Conservation (phyloP, 2,888 invertebrate species). For the Ennomos erosarius region DNA sequence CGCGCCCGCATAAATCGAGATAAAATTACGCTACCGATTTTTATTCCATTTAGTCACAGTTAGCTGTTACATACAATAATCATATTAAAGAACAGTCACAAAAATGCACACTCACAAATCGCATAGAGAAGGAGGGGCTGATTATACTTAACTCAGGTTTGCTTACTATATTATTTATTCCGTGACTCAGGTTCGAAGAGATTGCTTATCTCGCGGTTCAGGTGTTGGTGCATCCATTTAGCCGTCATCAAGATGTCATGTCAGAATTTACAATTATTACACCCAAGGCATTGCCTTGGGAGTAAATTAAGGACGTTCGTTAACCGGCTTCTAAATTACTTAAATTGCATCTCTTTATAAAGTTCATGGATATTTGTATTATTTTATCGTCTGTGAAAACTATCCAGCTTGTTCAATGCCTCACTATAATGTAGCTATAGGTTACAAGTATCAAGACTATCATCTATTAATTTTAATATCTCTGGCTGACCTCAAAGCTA, state of each 20-base stretch:
- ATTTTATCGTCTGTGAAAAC: too few relatives aligned
- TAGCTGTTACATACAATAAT: too few relatives aligned
- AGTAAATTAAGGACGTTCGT: slow-evolving; percentile 8
- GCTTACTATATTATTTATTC: slow-evolving; percentile 7
- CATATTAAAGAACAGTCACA: too few relatives aligned
- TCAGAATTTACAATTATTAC: too few relatives aligned
- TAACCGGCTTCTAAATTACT: not conserved
- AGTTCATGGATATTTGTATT: not conserved
- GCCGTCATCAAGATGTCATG: slow-evolving; percentile 13
- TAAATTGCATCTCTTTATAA: not conserved
- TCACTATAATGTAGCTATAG: not conserved
- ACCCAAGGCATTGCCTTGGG: slow-evolving; percentile 4
- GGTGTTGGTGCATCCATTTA: slow-evolving; percentile 17
- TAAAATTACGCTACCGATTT: too few relatives aligned
- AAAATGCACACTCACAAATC: too few relatives aligned
- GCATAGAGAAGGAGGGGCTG: not conserved
- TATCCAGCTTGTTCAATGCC: too few relatives aligned
- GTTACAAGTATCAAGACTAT: slow-evolving; percentile 1
- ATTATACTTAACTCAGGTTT: slow-evolving; percentile 26
- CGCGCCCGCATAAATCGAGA: too few relatives aligned
- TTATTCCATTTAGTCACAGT: too few relatives aligned
- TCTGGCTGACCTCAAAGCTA: slow-evolving; percentile 27
- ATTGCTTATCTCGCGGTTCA: slow-evolving; percentile 22
- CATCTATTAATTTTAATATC: slow-evolving; percentile 18
- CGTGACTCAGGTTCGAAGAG: slow-evolving; percentile 5